Percentiles rank a stretch among this genome's conserved stretches.
These are phyloP conservation scores for Eudyptes chrysolophus DNA, from an alignment of 2,113 vertebrate species.

Conservation along the genomic window DNA sequence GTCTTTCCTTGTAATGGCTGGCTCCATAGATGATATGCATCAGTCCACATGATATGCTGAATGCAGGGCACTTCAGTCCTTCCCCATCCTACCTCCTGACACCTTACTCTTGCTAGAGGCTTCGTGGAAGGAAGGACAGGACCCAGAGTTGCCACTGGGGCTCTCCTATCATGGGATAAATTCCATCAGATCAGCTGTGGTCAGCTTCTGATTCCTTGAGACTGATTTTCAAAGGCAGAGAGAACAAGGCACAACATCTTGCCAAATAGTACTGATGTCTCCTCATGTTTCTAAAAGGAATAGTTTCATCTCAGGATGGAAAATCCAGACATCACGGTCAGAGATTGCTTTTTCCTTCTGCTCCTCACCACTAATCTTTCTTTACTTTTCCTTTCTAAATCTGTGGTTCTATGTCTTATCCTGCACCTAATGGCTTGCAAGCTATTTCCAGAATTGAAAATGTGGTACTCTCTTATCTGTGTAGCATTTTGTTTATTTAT, in stretches of 20 bases:
- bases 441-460: conserved; percentile 13
- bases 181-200: background rate
- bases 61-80: background rate
- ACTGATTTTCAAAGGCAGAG: background rate
- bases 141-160: background rate
- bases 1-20: background rate
- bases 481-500: conserved; percentile 11
- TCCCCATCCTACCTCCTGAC: background rate
- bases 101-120: background rate
- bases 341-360: background rate
- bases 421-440: background rate
- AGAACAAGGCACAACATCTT: background rate
- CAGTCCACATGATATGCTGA: background rate
- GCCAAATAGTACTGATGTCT: background rate
- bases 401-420: background rate
- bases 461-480: background rate
- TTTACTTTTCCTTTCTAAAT: background rate
- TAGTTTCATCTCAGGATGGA: background rate
- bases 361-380: background rate
- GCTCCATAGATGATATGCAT: rapidly evolving
- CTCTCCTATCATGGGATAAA: background rate
- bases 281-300: background rate
- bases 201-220: background rate
- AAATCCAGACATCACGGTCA: background rate
- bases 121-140: background rate